Evolutionary conservation across 2,797 vertebrate species (phyloP).

Genomic region (Phataginus tricuspis): DNA sequence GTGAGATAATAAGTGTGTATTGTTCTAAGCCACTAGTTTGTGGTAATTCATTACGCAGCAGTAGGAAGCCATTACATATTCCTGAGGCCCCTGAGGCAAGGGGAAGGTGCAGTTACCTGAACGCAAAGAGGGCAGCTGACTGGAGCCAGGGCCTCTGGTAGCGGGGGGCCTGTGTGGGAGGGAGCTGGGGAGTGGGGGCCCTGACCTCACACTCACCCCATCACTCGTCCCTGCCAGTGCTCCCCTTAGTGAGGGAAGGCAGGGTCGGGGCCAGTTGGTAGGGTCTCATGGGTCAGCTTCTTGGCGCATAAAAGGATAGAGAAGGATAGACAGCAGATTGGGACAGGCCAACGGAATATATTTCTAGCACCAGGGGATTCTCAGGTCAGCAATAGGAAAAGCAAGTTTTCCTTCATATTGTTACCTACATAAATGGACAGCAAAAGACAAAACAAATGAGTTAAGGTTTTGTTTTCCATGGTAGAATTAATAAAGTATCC

Average conservation of each 20-base stretch:
- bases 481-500: neutral
- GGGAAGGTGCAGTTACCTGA: neutral
- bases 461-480: constrained; percentile 5
- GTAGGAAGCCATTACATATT: neutral
- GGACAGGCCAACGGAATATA: neutral
- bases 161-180: neutral
- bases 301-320: neutral
- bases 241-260: neutral
- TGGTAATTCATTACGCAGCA: neutral
- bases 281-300: neutral
- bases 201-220: too few relatives aligned
- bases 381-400: neutral
- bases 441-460: neutral
- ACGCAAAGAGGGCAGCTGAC: too few relatives aligned
- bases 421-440: neutral
- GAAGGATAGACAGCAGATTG: neutral
- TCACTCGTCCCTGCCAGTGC: too few relatives aligned
- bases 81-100: neutral
- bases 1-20: neutral
- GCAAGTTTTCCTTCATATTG: neutral
- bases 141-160: neutral
- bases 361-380: neutral
- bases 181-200: neutral
- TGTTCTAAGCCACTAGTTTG: neutral
- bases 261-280: neutral